phyloP scores from a whole-genome alignment of 2,888 invertebrate genomes.

The Eupithecia dodoneata region DNA sequence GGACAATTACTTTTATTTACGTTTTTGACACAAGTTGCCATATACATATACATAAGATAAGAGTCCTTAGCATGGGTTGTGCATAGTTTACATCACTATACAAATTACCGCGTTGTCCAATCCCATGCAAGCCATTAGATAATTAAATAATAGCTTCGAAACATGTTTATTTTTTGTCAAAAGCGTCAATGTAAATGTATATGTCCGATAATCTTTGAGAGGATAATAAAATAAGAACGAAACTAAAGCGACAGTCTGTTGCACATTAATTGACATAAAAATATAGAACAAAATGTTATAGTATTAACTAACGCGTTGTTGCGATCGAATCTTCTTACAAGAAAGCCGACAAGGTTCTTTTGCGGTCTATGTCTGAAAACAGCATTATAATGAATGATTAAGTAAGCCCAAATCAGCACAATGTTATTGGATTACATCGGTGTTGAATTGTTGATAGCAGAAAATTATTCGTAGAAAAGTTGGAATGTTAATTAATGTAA shows the following conservation, averaged over 20 bases:
- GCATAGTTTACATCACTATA: background rate
- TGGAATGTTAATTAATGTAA: constrained; percentile 26
- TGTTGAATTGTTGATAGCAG: constrained; percentile 23
- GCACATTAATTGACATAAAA: background rate
- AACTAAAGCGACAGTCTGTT: background rate
- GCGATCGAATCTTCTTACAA: constrained; percentile 53
- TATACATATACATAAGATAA: background rate
- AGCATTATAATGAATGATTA: constrained; percentile 47
- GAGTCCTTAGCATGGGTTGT: background rate
- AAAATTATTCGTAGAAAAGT: constrained; percentile 26
- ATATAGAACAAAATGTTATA: constrained; percentile 13
- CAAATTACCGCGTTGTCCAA: background rate
- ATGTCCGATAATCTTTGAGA: background rate
- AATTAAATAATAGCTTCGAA: background rate
- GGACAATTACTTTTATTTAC: background rate
- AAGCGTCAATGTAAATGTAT: background rate
- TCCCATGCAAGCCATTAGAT: background rate
- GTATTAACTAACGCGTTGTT: constrained; percentile 50
- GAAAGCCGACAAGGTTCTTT: constrained; percentile 50
- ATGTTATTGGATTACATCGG: constrained; percentile 47
- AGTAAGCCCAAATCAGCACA: constrained; percentile 52
- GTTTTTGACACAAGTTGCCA: background rate
- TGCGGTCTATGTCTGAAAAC: constrained; percentile 53
- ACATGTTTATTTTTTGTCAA: background rate
- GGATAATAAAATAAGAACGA: background rate